Percentiles rank a stretch among this genome's conserved stretches.
phyloP scores from a whole-genome alignment of 2,113 vertebrate genomes.

The Pachycephala philippinensis region DNA sequence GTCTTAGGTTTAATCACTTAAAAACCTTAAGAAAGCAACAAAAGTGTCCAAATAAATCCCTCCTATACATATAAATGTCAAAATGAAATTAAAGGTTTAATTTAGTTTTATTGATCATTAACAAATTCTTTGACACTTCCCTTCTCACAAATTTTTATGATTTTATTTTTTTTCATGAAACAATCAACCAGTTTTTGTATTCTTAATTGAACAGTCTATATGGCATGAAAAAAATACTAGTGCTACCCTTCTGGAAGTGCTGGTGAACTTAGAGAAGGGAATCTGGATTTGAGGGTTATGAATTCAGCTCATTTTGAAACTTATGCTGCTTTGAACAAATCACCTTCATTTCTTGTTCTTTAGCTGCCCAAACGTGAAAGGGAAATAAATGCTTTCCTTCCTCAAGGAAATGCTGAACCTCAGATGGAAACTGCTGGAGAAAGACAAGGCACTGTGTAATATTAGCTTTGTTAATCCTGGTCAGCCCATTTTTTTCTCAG shows the following conservation, averaged over 20 bases:
- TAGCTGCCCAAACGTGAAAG: neutral
- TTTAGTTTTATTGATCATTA: neutral
- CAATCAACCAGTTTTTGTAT: neutral
- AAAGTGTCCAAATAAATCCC: neutral
- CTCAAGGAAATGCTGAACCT: neutral
- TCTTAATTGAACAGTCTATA: neutral
- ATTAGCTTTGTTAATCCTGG: neutral
- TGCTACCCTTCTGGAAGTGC: neutral
- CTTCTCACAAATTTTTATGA: neutral
- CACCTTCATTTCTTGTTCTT: slow-evolving; percentile 1
- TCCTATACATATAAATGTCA: neutral
- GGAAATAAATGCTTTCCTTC: neutral
- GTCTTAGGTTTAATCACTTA: neutral
- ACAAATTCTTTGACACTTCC: neutral
- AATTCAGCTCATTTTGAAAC: neutral
- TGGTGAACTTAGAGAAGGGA: neutral
- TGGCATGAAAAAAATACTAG: neutral
- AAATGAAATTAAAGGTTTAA: neutral
- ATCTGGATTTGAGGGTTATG: neutral
- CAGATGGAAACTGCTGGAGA: neutral
- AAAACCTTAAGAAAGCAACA: neutral
- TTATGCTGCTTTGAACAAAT: neutral
- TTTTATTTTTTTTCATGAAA: neutral
- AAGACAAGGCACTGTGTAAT: neutral
- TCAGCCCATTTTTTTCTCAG: slow-evolving; percentile 9